Conservation (phyloP, 2,113 vertebrate species). For the Phoxinus phoxinus region DNA sequence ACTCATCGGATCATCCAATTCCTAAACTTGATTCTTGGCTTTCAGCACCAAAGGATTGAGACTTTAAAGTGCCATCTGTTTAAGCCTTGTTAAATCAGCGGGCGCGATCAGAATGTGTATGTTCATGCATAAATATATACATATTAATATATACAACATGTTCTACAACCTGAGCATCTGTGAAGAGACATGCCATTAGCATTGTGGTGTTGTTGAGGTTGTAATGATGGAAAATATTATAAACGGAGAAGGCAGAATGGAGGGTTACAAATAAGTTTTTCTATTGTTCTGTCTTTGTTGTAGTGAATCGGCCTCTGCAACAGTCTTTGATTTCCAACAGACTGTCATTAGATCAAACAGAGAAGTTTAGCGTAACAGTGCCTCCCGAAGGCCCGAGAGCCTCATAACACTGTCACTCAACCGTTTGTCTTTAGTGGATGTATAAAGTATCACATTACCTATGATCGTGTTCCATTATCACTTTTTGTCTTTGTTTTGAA, state of each 20-base stretch:
- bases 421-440: background rate
- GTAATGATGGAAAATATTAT: background rate
- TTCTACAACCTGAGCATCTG: background rate
- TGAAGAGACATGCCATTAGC: background rate
- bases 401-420: background rate
- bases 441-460: background rate
- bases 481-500: background rate
- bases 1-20: background rate
- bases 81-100: background rate
- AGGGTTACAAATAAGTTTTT: constrained; percentile 5
- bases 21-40: background rate
- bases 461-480: background rate
- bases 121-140: background rate
- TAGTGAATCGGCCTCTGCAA: background rate
- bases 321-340: constrained; percentile 16
- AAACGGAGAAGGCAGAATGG: background rate
- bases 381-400: background rate
- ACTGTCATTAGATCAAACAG: background rate
- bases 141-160: background rate
- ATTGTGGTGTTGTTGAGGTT: background rate
- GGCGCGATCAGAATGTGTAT: background rate
- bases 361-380: constrained; percentile 15
- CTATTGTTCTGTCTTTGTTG: background rate
- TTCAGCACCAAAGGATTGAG: background rate
- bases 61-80: constrained; percentile 4